Base-by-base conservation (phyloP, 92 coral and sea anemone genomes). In the Porites divaricata region DNA sequence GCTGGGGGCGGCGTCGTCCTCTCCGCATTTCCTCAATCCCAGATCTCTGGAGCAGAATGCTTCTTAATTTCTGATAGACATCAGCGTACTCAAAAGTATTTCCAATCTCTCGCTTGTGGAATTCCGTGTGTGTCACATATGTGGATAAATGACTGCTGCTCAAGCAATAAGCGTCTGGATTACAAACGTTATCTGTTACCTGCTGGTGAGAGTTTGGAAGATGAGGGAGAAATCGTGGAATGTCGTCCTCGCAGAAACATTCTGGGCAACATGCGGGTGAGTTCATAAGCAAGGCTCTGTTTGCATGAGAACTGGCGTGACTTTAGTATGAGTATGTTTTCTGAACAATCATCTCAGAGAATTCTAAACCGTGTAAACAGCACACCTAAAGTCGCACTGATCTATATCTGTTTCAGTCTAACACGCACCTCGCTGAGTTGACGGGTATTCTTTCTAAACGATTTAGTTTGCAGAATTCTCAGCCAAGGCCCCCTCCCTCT, bases 1-100 rank as follows among this genome's bases (percentile, higher is more conserved):
- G 86, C 98, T 24, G 98, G 98, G 13, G 99, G 99, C 4, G 99
- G 99, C 66, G 96, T 92, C 53, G 86, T 96, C 2, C 76, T 96
- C 57, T 59, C 76, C 23, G 71, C 91, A 25, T 93, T 97, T 57
- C 79, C 87, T 58, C 88, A 91, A 73, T 90, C 95, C 48, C 97
- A 97, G 63, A 74, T 83, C 53, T 75, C 92, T 20, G 90, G 74
- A 20, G 91, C 93, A 1, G 94, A 89, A 13, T 87, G 88, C 45
- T 92, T 97, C 48, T 86, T 97, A 9, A 77, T 97, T 16, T 95
- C 98, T 19, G 93, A 91, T 80, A 76, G 94, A 0, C 93, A 86
- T 80, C 93, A 94, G 70, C 88, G 98, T 70, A 97, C 99, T 26
- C 93, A 87, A 57, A 97, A 97, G 66, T 97, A 92, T 80, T 97